Base-by-base conservation (phyloP, 2,113 vertebrate genomes). In the Pedionomus torquatus region DNA sequence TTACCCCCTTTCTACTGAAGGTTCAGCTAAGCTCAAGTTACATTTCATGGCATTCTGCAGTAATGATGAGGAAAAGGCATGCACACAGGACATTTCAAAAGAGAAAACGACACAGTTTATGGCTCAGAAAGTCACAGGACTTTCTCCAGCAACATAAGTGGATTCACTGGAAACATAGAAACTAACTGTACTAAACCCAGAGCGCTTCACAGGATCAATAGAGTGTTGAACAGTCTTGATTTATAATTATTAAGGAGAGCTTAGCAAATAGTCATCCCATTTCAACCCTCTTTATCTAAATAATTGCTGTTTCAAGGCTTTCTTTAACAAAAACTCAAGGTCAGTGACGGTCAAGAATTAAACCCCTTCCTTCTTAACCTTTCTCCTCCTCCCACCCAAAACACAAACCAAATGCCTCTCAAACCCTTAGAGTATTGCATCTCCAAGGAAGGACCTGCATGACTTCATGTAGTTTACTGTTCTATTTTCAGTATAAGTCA, bases 81-180 rank as follows among this genome's bases (percentile, higher is more conserved):
- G 1, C 18, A 49, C 11, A 41, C 0, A 2, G 60, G 71, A 69
- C 0, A 3, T 48, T 82, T 30, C 10, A 13, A 55, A 4, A 46
- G 13, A 69, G 41, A 74, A 90, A 82, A 63, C 5, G 4, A 71
- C 28, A 75, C 3, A 16, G 35, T 7, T 71, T 26, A 23, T 3
- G 14, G 69, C 20, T 60, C 35, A 76, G 26, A 23, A 87, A 75
- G 30, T 54, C 28, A 58, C 21, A 82, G 16, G 55, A 39, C 33
- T 35, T 75, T 79, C 65, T 28, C 72, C 21, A 15, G 89, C 54
- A 84, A 83, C 87, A 0, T 25, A 57, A 78, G 7, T 31, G 21
- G 23, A 44, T 16, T 33, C 33, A 43, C 33, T 37, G 28, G 31
- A 89, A 93, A 91, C 19, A 17, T 0, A 48, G 31, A 83, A 83